A percentile compares a stretch with the other conserved stretches of the same genome.
These are phyloP conservation scores for Zapus hudsonius DNA, from an alignment of 2,113 vertebrate genomes.

Conservation along the genomic window DNA sequence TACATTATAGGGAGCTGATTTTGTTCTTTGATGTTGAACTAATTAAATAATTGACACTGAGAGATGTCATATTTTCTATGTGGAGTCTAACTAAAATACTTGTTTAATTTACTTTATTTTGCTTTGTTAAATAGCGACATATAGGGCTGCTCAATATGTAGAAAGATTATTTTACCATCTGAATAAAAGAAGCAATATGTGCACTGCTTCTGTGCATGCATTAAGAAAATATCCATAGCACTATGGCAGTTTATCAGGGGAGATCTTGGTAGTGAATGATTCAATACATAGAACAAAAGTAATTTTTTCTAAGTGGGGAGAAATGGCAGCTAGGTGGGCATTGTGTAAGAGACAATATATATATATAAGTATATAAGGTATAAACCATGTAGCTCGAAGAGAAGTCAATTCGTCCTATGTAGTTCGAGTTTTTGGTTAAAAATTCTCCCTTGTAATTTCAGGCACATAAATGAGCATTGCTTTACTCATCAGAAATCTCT, in stretches of 20 bases:
- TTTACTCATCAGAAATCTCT: too few species aligned
- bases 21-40: not conserved
- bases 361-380: too few species aligned
- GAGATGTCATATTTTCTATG: not conserved
- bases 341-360: too few species aligned
- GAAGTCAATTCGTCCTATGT: not conserved
- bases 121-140: not conserved
- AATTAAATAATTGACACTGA: not conserved
- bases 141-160: not conserved
- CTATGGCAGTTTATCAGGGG: too few species aligned
- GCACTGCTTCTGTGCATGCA: too few species aligned
- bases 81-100: not conserved
- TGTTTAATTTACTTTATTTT: not conserved
- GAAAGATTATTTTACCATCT: not conserved
- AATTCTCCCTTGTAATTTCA: not conserved
- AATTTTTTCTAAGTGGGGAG: not conserved
- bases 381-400: not conserved
- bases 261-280: not conserved
- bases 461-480: too few species aligned
- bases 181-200: too few species aligned
- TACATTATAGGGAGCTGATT: not conserved
- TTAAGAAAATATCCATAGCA: too few species aligned
- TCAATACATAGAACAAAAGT: not conserved
- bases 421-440: not conserved
- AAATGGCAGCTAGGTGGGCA: not conserved